Evolutionary conservation across 2,888 invertebrate species (phyloP).

Genomic region (Nephrotoma appendiculata): DNA sequence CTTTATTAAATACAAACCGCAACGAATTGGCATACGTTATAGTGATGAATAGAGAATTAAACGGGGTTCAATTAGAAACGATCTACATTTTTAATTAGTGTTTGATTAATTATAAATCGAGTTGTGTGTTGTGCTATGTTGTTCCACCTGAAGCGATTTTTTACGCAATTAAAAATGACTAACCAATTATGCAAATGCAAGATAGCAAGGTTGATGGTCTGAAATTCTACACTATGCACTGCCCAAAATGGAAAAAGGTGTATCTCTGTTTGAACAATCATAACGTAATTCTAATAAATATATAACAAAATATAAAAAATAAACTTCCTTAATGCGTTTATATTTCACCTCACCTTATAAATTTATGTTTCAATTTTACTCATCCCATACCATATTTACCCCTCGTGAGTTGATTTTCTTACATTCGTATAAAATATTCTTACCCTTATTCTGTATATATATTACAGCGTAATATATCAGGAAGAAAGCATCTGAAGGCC

Average conservation of each 20-base stretch:
- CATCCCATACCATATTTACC: neutral
- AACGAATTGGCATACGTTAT: neutral
- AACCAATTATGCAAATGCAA: neutral
- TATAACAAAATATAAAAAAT: neutral
- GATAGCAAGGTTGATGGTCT: neutral
- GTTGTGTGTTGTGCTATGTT: neutral
- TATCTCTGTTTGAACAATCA: neutral
- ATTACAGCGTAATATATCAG: neutral
- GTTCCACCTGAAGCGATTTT: neutral
- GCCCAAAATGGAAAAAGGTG: neutral
- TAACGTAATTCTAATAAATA: neutral
- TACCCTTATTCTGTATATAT: neutral
- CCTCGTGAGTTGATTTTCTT: neutral
- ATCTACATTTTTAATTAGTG: neutral
- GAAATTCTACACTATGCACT: neutral
- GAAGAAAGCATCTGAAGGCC: neutral
- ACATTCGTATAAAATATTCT: neutral
- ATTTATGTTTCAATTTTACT: neutral
- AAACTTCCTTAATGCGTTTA: neutral
- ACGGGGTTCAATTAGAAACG: neutral
- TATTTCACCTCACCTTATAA: neutral
- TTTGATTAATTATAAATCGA: neutral
- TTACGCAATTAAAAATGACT: neutral
- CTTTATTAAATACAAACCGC: neutral
- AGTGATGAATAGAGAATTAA: neutral